Base-by-base conservation (phyloP, 2,888 invertebrate species). In the Lasioglossum lativentre region DNA sequence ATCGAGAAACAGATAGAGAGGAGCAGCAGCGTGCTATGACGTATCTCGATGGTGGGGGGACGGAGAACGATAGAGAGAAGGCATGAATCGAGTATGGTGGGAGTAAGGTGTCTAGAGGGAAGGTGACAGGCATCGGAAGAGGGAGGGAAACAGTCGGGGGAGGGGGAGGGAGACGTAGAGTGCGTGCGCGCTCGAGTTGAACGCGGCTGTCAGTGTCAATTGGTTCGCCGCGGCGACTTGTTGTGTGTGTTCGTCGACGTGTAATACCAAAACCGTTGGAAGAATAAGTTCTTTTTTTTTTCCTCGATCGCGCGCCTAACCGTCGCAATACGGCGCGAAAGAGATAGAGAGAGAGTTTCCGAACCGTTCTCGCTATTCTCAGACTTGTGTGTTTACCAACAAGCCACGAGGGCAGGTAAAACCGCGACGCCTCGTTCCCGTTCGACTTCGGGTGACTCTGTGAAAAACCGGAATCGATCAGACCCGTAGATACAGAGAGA, bases 181-280 rank as follows among this genome's bases (percentile, higher is more conserved):
- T 96, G 96, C 96, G 96, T 95, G 95, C 95, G 94, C 92, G 88
- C 71, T 87, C 80, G 87, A 81, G 84, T 95, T 94, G 93, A 88
- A 87, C 85, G 82, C 80, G 79, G 88, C 88, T 91, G 92, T 93
- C 94, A 94, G 94, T 94, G 93, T 93, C 92, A 92, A 92, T 93
- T 93, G 91, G 91, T 92, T 90, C 93, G 94, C 91, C 92, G 92
- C 91, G 93, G 92, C 90, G 92, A 90, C 87, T 92, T 85, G 89
- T 88, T 80, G 88, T 80, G 88, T 91, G 89, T 87, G 52, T 10
- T 19, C 80, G 88, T 90, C 80, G 82, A 86, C 81, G 90, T 88
- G 89, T 87, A 71, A 82, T 4, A 87, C 88, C 77, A 82, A n/a
- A 40, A 34, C 34, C 81, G 30, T 80, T 78, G 42, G 42, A 45